Conservation (phyloP, 2,113 vertebrate species). For the Chionomys nivalis region DNA sequence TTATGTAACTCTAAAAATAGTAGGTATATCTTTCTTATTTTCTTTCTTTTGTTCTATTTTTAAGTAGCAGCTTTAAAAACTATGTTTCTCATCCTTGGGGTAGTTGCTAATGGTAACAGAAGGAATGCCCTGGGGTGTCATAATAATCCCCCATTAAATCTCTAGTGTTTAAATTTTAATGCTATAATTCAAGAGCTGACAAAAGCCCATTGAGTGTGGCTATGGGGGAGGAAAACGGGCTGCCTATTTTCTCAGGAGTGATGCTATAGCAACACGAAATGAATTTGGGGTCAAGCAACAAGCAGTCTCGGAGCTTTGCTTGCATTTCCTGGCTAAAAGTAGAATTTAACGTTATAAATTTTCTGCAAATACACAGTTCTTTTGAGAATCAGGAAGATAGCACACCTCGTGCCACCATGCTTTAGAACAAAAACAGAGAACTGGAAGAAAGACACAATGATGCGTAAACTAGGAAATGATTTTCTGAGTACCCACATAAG, state of each 20-base stretch:
- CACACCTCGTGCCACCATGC: constrained; percentile 58
- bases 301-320: constrained; percentile 88
- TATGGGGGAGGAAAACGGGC: constrained; percentile 85
- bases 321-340: constrained; percentile 88
- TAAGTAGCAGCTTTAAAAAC: constrained; percentile 77
- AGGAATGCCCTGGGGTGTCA: constrained; percentile 88
- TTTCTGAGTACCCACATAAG: constrained; percentile 66
- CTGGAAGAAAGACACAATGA: constrained; percentile 62
- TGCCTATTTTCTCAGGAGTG: constrained; percentile 89
- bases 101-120: constrained; percentile 87
- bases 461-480: constrained; percentile 73
- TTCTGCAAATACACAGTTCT: constrained; percentile 85
- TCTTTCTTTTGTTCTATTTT: constrained; percentile 44
- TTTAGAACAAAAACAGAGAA: constrained; percentile 74
- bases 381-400: constrained; percentile 77
- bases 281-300: constrained; percentile 90
- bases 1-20: constrained; percentile 66
- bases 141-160: constrained; percentile 92
- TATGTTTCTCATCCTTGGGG: constrained; percentile 78
- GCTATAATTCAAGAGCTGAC: constrained; percentile 91
- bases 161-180: constrained; percentile 91
- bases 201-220: constrained; percentile 89
- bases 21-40: constrained; percentile 71
- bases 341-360: constrained; percentile 85
- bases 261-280: constrained; percentile 92